These are phyloP conservation scores for Scylla paramamosain DNA, from an alignment of 1,140 invertebrate genomes.

Conservation along the genomic window DNA sequence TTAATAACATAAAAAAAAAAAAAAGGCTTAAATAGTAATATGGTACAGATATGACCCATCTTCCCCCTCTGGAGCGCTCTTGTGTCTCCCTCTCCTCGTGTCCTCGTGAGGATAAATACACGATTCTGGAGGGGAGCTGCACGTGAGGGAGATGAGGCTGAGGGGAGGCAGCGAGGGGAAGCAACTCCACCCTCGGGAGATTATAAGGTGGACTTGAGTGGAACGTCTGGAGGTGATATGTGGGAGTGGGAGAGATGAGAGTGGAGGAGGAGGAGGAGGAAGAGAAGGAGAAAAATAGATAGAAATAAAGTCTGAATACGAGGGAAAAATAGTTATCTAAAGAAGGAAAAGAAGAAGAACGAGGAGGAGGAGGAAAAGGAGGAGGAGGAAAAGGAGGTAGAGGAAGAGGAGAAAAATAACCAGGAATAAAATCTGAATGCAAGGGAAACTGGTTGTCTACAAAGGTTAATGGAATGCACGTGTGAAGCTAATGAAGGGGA, in stretches of 20 bases:
- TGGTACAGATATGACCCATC: background rate
- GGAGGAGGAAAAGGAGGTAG: background rate
- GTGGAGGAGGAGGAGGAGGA: background rate
- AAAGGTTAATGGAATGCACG: too few relatives aligned
- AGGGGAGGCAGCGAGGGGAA: constrained; percentile 32
- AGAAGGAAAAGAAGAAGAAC: background rate
- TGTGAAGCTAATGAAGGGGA: too few relatives aligned
- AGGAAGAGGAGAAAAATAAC: background rate
- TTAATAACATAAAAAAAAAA: too few relatives aligned
- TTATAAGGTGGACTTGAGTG: background rate
- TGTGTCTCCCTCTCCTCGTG: background rate
- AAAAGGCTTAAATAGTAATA: too few relatives aligned
- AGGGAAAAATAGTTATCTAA: background rate
- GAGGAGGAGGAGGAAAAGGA: constrained; percentile 1
- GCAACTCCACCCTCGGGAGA: background rate
- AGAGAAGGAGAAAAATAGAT: background rate
- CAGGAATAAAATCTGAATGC: too few relatives aligned
- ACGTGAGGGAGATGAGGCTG: background rate
- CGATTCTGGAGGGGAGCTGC: background rate
- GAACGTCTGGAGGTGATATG: background rate
- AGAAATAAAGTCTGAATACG: constrained; percentile 1
- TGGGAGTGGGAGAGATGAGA: background rate
- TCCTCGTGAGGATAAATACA: background rate
- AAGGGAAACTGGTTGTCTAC: too few relatives aligned
- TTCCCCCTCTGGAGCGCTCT: background rate